These are phyloP conservation scores for Lepidochitona cinerea DNA, from an alignment of 2,888 invertebrate species.

Conservation along the genomic window DNA sequence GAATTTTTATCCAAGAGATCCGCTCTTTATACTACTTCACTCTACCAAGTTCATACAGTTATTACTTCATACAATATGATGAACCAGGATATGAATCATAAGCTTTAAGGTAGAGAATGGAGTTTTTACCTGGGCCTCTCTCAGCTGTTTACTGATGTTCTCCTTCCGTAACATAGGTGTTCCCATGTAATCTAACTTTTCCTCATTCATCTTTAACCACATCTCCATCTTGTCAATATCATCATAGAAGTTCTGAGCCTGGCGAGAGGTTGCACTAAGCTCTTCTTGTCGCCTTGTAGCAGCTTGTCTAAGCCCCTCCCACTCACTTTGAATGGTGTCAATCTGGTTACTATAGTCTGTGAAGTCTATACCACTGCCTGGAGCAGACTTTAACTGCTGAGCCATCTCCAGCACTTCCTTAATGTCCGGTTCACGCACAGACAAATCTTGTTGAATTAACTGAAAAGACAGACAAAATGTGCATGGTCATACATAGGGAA, in stretches of 20 bases:
- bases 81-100: neutral
- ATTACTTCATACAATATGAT: neutral
- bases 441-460: slow-evolving; percentile 57
- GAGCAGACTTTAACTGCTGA: neutral
- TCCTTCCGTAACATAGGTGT: slow-evolving; percentile 81
- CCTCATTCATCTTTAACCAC: slow-evolving; percentile 90
- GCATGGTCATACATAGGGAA: too few species aligned
- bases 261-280: slow-evolving; percentile 77
- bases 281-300: slow-evolving; percentile 78
- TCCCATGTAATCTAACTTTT: slow-evolving; percentile 81
- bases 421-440: slow-evolving; percentile 53
- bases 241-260: slow-evolving; percentile 81
- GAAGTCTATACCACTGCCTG: slow-evolving; percentile 12
- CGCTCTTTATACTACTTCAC: too few species aligned
- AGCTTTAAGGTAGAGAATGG: neutral
- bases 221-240: slow-evolving; percentile 78
- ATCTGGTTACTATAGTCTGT: slow-evolving; percentile 80
- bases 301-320: slow-evolving; percentile 92
- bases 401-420: slow-evolving; percentile 78
- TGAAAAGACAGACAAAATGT: too few species aligned
- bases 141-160: slow-evolving; percentile 83
- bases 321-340: slow-evolving; percentile 90
- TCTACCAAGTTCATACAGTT: too few species aligned
- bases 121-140: slow-evolving; percentile 80
- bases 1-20: too few species aligned